These are phyloP conservation scores for Panorpa germanica DNA, from an alignment of 2,888 invertebrate species.

Conservation along the genomic window DNA sequence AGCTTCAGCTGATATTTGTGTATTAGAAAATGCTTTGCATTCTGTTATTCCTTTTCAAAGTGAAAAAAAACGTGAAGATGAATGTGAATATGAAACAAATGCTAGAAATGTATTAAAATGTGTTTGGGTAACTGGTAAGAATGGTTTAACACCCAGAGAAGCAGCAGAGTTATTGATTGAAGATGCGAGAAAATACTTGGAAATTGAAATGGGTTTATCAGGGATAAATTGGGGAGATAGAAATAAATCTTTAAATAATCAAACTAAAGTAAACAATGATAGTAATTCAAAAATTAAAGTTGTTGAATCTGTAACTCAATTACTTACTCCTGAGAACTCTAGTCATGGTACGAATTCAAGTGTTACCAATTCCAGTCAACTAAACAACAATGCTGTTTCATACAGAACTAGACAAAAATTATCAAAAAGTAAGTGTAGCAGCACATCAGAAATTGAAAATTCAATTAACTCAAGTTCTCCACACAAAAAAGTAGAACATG, in stretches of 20 bases:
- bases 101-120: conserved; percentile 48
- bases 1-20: conserved; percentile 48
- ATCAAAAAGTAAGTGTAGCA: too few relatives aligned
- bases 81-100: conserved; percentile 40
- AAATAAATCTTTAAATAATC: conserved; percentile 26
- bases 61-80: conserved; percentile 50
- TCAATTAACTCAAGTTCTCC: too few relatives aligned
- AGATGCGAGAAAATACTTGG: conserved; percentile 55
- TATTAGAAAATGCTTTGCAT: conserved; percentile 57
- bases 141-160: conserved; percentile 56
- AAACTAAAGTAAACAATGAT: conserved; percentile 13
- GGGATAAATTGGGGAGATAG: conserved; percentile 47
- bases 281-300: conserved; percentile 10
- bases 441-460: too few relatives aligned
- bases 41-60: conserved; percentile 75
- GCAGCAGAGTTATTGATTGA: conserved; percentile 59
- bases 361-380: too few relatives aligned
- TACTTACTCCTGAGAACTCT: too few relatives aligned
- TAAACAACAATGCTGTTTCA: too few relatives aligned
- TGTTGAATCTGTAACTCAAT: background rate
- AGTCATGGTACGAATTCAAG: too few relatives aligned
- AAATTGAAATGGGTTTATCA: conserved; percentile 53
- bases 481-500: too few relatives aligned
- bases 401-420: too few relatives aligned
- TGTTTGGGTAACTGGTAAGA: conserved; percentile 61